Conservation (phyloP, 2,888 invertebrate species). For the Ennomos fuscantarius region DNA sequence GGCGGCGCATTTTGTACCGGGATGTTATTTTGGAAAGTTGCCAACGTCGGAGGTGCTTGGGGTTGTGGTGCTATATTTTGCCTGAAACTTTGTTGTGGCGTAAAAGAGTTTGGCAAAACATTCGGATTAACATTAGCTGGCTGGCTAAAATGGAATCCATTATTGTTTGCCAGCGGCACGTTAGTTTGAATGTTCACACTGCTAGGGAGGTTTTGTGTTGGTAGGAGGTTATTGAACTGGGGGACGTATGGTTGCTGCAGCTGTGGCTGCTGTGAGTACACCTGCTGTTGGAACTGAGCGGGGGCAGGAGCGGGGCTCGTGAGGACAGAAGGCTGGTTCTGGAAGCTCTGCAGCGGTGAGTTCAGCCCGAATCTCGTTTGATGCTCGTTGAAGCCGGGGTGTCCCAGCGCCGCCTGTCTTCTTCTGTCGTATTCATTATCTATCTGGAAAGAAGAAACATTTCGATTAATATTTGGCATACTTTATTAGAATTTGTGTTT, state of each 20-base stretch:
- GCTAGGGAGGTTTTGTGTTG: conserved; percentile 58
- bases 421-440: conserved; percentile 81
- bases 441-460: conserved; percentile 66
- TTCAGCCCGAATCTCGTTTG: conserved; percentile 78
- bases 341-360: conserved; percentile 74
- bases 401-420: conserved; percentile 70
- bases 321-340: conserved; percentile 57
- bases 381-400: conserved; percentile 75
- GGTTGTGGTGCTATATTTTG: conserved; percentile 65
- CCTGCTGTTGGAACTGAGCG: conserved; percentile 65
- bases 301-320: conserved; percentile 64
- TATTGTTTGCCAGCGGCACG: conserved; percentile 53
- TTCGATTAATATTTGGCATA: conserved; percentile 4
- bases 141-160: conserved; percentile 67
- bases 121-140: conserved; percentile 54
- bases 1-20: conserved; percentile 61
- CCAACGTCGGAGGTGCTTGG: conserved; percentile 67
- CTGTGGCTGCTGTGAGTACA: conserved; percentile 51
- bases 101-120: conserved; percentile 58
- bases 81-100: conserved; percentile 59
- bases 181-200: conserved; percentile 49
- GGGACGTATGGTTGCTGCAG: conserved; percentile 66
- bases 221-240: conserved; percentile 68
- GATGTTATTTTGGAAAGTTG: conserved; percentile 65
- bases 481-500: too few relatives aligned